Evolutionary conservation across 1,140 invertebrate genomes (phyloP), one percentile per base, ranked within the genome.

Genomic region (Rhopalosiphum padi): DNA sequence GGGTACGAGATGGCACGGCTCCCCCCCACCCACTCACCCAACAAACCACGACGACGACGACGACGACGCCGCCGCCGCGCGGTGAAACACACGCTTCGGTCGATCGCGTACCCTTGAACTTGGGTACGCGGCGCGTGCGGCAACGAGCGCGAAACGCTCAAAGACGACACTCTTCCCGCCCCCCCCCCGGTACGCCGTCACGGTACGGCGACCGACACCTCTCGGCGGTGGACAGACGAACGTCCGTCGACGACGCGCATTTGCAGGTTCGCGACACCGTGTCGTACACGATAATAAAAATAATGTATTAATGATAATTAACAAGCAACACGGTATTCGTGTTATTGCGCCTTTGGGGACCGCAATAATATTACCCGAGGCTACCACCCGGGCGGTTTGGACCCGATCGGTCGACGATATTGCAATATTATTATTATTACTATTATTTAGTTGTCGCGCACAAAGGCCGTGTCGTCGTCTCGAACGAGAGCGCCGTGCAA

Each of bases 41-140:
- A 21, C 93, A 51, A 68, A 93, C 89, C 94, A 93, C 94, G n/a
- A 46, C 46, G 55, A 48, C 43, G 83, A 53, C 90, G 91, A 94
- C 94, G 85, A 37, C 37, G 41, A 83, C 93, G 94, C 94, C 93
- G 43, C 93, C 93, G 77, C 22, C 83, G 23, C 37, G 9, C 41
- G 4, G 30, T 68, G 60, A 68, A 68, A n/a, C n/a, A 68, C 1
- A 46, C 60, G 95, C 95, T 95, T 46, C 94, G 95, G 95, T 95
- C 96, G 95, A 95, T 82, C 93, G 87, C 51, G 90, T 94, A 94
- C 93, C 93, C 93, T 94, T 94, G 93, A 94, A 94, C 93, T 94
- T 94, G 93, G 83, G 53, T 46, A 46, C 93, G 37, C 87, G 60
- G 30, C 41, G 46, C 91, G 91, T 86, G 91, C 60, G 37, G 91